Conservation (phyloP, 2,888 invertebrate genomes). For the Aphodius granarius region DNA sequence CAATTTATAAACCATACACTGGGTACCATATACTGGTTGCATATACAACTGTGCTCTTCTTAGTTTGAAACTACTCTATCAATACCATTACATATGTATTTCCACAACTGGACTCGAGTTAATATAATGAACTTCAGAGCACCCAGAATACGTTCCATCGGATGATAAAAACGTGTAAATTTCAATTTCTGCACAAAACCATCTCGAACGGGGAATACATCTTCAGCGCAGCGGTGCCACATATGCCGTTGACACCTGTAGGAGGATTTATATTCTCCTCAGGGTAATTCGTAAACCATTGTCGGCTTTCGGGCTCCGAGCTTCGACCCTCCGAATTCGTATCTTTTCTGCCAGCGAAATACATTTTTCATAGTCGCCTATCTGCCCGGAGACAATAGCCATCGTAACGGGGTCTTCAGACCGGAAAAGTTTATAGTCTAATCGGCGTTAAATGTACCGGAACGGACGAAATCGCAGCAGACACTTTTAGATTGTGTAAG, state of each 20-base stretch:
- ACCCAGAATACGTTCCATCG: background rate
- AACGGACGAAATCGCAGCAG: background rate
- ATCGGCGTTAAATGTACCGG: background rate
- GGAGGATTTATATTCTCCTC: background rate
- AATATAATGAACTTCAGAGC: background rate
- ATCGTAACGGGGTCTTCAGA: background rate
- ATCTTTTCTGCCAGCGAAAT: background rate
- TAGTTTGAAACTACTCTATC: no score
- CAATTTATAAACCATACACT: no score
- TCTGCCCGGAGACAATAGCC: background rate
- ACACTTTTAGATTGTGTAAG: background rate
- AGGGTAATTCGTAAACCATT: background rate
- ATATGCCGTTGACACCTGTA: background rate
- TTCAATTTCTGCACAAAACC: background rate
- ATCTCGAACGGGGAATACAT: background rate
- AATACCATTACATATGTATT: no score
- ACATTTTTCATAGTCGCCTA: background rate
- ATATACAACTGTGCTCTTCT: no score
- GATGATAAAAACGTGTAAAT: background rate
- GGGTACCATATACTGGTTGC: no score
- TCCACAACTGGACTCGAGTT: no score
- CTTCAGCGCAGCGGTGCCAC: background rate
- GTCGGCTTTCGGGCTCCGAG: background rate
- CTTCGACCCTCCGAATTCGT: background rate
- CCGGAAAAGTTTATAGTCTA: background rate